Evolutionary conservation across 2,888 invertebrate genomes (phyloP).

Genomic region (Stegophylla sp.): DNA sequence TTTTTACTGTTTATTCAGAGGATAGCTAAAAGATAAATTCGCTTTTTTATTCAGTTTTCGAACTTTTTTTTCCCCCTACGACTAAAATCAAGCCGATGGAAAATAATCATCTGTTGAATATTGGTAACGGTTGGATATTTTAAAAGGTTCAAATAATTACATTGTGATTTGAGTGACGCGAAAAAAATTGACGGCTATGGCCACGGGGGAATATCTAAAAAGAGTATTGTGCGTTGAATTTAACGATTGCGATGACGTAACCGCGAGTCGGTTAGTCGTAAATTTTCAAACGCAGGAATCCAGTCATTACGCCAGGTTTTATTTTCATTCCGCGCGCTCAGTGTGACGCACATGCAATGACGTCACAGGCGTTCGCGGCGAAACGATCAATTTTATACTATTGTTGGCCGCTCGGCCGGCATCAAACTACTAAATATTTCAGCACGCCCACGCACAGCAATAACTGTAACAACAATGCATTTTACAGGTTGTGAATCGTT

Average conservation of each 20-base stretch:
- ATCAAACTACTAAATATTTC: constrained; percentile 21
- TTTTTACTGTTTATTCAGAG: constrained; percentile 1
- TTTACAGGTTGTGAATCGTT: constrained; percentile 90
- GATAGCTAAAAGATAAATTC: not conserved
- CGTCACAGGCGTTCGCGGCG: constrained; percentile 29
- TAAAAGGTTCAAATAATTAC: constrained; percentile 1
- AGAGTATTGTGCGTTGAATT: constrained; percentile 3
- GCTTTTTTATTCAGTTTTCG: not conserved
- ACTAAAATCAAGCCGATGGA: not conserved
- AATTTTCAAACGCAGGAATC: constrained; percentile 32
- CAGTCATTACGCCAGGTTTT: constrained; percentile 41
- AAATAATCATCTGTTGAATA: constrained; percentile 30
- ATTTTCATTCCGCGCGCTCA: constrained; percentile 33
- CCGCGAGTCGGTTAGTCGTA: not conserved
- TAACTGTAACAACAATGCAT: not conserved
- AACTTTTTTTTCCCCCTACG: not conserved
- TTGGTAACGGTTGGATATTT: not conserved
- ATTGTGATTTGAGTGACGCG: constrained; percentile 8
- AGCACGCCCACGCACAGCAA: not conserved
- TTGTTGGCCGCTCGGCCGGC: constrained; percentile 10
- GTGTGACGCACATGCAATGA: constrained; percentile 51
- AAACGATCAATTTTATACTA: constrained; percentile 43
- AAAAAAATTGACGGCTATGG: constrained; percentile 5
- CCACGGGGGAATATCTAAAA: constrained; percentile 18
- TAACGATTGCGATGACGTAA: constrained; percentile 43